phyloP scores from a whole-genome alignment of 2,797 vertebrate genomes.

The Pseudomugil tenellus region DNA sequence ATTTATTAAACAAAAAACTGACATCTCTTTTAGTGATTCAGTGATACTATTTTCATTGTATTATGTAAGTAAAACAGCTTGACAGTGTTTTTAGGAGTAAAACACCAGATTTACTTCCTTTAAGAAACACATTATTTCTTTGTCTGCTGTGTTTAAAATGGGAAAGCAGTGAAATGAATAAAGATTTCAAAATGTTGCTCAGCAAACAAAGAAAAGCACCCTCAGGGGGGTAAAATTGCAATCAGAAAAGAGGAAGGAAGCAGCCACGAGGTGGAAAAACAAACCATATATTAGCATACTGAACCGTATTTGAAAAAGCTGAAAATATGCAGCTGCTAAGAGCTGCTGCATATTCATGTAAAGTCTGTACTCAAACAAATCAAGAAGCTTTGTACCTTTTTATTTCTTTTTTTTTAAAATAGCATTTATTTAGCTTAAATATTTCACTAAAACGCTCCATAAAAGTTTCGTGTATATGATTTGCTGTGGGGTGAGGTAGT shows the following conservation, averaged over 20 bases:
- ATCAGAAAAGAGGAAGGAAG: constrained; percentile 16
- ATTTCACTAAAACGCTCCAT: not conserved
- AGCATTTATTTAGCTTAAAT: not conserved
- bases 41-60: not conserved
- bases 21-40: not conserved
- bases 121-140: not conserved
- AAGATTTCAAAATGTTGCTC: constrained; percentile 12
- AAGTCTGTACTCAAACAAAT: constrained; percentile 4
- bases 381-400: not conserved
- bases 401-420: too few relatives aligned
- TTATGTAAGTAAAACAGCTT: not conserved
- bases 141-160: not conserved
- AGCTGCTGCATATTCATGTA: constrained; percentile 22
- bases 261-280: not conserved
- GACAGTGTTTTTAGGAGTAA: not conserved
- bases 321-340: constrained; percentile 9
- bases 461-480: not conserved
- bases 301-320: constrained; percentile 3
- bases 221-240: constrained; percentile 16
- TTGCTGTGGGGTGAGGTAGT: not conserved
- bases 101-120: not conserved
- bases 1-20: not conserved
- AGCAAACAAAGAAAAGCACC: constrained; percentile 8
- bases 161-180: not conserved
- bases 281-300: constrained; percentile 23